Evolutionary conservation across 2,113 vertebrate species (phyloP).

Genomic region (Casuarius casuarius): DNA sequence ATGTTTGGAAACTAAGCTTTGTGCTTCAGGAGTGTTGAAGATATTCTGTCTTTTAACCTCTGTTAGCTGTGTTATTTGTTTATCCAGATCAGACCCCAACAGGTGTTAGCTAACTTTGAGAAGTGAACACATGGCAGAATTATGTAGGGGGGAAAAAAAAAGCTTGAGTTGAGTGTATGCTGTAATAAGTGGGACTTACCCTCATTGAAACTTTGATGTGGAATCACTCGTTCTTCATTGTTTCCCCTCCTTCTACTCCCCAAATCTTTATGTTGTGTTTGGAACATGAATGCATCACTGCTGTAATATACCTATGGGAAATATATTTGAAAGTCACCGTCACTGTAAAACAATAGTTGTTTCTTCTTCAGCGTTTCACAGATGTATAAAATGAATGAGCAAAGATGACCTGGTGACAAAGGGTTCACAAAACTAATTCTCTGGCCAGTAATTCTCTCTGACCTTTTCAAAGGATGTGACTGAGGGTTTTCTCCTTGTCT

Average conservation of each 20-base stretch:
- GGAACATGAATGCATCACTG: background rate
- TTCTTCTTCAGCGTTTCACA: background rate
- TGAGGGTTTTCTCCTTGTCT: background rate
- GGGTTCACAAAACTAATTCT: background rate
- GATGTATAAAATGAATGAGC: background rate
- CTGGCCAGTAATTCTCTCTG: background rate
- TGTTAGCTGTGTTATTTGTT: background rate
- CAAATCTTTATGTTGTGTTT: background rate
- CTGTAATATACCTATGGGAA: background rate
- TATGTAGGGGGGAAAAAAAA: background rate
- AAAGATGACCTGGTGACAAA: background rate
- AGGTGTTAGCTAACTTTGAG: background rate
- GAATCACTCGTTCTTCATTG: background rate
- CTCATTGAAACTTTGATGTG: background rate
- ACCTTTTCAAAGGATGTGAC: background rate
- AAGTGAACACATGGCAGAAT: background rate
- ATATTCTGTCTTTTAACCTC: background rate
- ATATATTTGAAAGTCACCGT: background rate
- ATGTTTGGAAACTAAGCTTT: background rate
- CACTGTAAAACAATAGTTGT: background rate
- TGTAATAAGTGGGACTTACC: background rate
- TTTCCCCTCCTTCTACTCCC: background rate
- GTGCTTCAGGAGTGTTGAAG: background rate
- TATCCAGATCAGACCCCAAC: background rate
- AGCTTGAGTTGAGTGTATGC: background rate